Evolutionary conservation across 1,140 invertebrate species (phyloP), one percentile per base, ranked within the genome.

Genomic region (Bombus ignitus): DNA sequence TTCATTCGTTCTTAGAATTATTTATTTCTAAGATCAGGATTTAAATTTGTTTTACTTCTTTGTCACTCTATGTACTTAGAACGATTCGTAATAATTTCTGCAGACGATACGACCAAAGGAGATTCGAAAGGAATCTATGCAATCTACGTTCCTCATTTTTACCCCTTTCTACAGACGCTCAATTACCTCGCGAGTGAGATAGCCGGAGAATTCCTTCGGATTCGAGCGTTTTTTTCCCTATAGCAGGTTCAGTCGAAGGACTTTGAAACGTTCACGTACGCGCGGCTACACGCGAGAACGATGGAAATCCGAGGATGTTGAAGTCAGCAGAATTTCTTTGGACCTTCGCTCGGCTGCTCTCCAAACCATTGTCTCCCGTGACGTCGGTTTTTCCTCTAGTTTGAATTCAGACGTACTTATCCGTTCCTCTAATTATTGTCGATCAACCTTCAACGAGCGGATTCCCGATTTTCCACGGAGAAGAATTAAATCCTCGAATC

Each of bases 291-390:
- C 74, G 66, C 53, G 57, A 35, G 6, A 68, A 35, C 42, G 42
- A 53, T 44, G 65, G 75, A 74, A 65, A 71, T 77, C 73, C 73
- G 74, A 62, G 74, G 68, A 66, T 39, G 22, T 22, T 10, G 39
- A n/a, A 72, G 81, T 87, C 85, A 87, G 85, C 74, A 68, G 85
- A 83, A 87, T 72, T 83, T 87, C 81, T 77, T 77, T 75, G 66
- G 59, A 42, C 28, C 72, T 39, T 42, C 32, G 10, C 42, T 47
- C 47, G 35, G 22, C 53, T 42, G 1, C 13, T 42, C 39, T 44
- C 42, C 72, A 13, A 28, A 10, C 83, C 72, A 70, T 85, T 81
- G 57, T 87, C 53, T 77, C 77, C 18, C 72, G 25, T 42, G 28
- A 47, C 42, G 59, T 39, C 62, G 44, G 28, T 66, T 76, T 76